Percentiles rank a stretch among this genome's conserved stretches.
Evolutionary conservation across 2,888 invertebrate genomes (phyloP).

Genomic region (Lasioglossum pauxillum): DNA sequence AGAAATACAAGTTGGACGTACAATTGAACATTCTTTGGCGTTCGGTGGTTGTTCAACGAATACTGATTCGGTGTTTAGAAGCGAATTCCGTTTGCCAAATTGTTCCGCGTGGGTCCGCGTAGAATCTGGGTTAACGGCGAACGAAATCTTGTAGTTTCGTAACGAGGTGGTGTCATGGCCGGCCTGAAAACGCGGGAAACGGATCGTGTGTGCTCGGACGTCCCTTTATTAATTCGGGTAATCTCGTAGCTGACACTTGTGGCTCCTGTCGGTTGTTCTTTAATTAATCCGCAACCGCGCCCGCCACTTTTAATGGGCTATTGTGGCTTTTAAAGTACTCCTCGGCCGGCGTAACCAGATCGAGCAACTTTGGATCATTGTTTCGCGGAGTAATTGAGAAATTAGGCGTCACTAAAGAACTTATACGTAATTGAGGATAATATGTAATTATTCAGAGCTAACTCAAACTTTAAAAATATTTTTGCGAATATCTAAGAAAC

Average conservation of each 20-base stretch:
- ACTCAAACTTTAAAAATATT: too few species aligned
- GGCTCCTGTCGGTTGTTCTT: conserved; percentile 28
- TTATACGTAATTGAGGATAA: too few species aligned
- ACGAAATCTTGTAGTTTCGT: conserved; percentile 30
- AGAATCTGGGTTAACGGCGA: conserved; percentile 45
- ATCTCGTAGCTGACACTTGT: conserved; percentile 24
- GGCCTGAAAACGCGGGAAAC: conserved; percentile 10
- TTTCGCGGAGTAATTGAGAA: neutral
- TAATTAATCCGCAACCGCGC: conserved; percentile 27
- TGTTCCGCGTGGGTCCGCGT: neutral
- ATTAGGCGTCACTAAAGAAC: too few species aligned
- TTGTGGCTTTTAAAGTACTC: neutral
- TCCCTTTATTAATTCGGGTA: conserved; percentile 35
- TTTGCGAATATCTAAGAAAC: too few species aligned
- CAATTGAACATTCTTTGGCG: neutral
- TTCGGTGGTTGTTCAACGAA: neutral
- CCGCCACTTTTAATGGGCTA: neutral
- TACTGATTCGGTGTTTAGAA: neutral
- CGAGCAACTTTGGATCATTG: neutral
- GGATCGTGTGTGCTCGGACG: conserved; percentile 7
- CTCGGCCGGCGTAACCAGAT: neutral
- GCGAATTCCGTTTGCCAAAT: neutral
- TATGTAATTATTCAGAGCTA: too few species aligned
- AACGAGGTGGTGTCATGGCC: conserved; percentile 10
- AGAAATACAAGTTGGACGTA: neutral